A percentile compares a stretch with the other conserved stretches of the same genome.
These are phyloP conservation scores for Eulacestoma nigropectus DNA, from an alignment of 2,113 vertebrate species.

Conservation along the genomic window DNA sequence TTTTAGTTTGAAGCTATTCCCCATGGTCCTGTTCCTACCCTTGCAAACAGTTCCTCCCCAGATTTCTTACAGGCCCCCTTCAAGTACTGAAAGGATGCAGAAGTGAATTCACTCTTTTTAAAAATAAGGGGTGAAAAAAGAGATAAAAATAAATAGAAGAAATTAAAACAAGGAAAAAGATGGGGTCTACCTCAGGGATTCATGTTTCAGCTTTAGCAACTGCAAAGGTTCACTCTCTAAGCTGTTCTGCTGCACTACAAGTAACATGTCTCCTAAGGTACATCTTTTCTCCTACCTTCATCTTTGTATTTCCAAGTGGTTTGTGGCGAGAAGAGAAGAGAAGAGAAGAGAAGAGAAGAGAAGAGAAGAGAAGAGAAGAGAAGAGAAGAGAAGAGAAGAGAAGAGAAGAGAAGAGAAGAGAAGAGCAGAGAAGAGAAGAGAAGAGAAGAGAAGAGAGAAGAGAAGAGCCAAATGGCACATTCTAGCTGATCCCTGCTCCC, in stretches of 20 bases:
- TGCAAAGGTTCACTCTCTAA: not conserved
- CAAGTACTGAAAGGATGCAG: not conserved
- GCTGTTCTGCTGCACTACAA: not conserved
- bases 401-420: too few species aligned
- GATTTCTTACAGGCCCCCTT: not conserved
- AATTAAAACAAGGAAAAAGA: not conserved
- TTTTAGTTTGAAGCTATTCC: not conserved
- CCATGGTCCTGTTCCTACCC: not conserved
- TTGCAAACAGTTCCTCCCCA: not conserved
- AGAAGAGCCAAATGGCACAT: not conserved
- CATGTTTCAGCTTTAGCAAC: not conserved
- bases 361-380: too few species aligned
- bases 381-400: too few species aligned
- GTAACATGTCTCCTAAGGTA: fast-evolving
- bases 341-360: too few species aligned
- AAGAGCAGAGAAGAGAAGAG: too few species aligned
- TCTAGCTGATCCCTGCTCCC: not conserved
- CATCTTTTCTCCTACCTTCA: not conserved
- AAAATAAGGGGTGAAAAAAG: not conserved
- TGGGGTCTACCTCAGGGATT: not conserved
- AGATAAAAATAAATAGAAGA: not conserved
- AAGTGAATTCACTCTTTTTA: not conserved
- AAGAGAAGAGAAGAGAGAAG: too few species aligned
- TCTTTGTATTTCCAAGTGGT: not conserved
- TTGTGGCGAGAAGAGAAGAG: not conserved